Evolutionary conservation across 2,888 invertebrate genomes (phyloP).

Genomic region (Laspeyria flexula): DNA sequence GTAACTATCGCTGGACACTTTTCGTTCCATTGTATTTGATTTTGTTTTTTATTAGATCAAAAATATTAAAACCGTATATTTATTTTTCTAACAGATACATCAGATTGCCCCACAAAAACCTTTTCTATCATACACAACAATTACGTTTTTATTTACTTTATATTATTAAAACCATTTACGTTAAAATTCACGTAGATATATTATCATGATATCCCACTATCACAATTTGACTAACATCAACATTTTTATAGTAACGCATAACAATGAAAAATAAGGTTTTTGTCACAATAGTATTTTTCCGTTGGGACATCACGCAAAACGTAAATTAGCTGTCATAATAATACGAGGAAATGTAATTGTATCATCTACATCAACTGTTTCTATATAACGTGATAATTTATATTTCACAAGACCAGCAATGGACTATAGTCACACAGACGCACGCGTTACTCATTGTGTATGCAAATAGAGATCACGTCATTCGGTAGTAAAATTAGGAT

Average conservation of each 20-base stretch:
- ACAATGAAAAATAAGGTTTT: constrained; percentile 39
- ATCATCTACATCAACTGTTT: constrained; percentile 38
- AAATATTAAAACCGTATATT: too few relatives aligned
- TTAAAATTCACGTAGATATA: background rate
- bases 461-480: constrained; percentile 41
- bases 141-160: too few relatives aligned
- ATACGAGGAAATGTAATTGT: constrained; percentile 40
- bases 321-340: constrained; percentile 47
- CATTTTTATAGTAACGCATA: constrained; percentile 32
- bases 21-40: background rate
- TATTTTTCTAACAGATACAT: background rate
- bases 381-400: constrained; percentile 22
- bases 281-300: constrained; percentile 38
- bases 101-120: background rate
- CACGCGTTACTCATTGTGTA: constrained; percentile 35
- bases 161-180: constrained; percentile 22
- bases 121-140: background rate
- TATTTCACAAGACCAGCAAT: constrained; percentile 30
- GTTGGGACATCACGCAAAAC: constrained; percentile 46
- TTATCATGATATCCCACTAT: constrained; percentile 6
- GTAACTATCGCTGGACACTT: background rate
- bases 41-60: background rate
- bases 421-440: constrained; percentile 27
- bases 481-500: constrained; percentile 15
- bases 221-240: constrained; percentile 25